Conservation (phyloP, 2,797 vertebrate species). For the Acrocephalus scirpaceus region DNA sequence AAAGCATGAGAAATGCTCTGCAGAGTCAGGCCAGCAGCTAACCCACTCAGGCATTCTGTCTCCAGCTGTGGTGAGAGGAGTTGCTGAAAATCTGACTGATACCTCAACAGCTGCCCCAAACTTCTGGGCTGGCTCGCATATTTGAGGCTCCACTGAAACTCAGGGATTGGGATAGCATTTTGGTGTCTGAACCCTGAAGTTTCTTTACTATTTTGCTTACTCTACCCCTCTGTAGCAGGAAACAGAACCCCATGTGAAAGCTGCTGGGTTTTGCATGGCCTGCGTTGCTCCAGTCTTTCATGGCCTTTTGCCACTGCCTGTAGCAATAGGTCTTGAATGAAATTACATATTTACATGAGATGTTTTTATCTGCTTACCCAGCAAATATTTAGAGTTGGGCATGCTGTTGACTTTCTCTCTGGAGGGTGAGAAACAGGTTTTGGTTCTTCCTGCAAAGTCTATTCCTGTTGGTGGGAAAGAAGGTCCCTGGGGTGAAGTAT, state of each 20-base stretch:
- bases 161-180: background rate
- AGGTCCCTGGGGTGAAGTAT: background rate
- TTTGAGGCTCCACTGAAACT: background rate
- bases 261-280: background rate
- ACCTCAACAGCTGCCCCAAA: background rate
- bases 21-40: background rate
- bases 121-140: background rate
- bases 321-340: background rate
- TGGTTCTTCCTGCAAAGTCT: background rate
- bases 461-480: background rate
- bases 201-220: background rate
- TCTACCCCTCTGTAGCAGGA: background rate
- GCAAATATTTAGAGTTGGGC: background rate
- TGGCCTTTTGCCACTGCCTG: background rate
- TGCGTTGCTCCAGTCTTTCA: background rate
- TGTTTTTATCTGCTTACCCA: background rate
- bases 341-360: background rate
- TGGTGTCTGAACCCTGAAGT: background rate
- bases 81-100: background rate
- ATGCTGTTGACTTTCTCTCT: background rate
- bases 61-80: background rate
- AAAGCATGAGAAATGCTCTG: background rate
- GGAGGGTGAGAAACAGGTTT: background rate
- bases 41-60: fast-evolving
- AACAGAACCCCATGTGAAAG: background rate